Percentiles rank a stretch among this genome's conserved stretches.
Conservation (phyloP, 1,140 invertebrate species). For the Leguminivora glycinivorella region DNA sequence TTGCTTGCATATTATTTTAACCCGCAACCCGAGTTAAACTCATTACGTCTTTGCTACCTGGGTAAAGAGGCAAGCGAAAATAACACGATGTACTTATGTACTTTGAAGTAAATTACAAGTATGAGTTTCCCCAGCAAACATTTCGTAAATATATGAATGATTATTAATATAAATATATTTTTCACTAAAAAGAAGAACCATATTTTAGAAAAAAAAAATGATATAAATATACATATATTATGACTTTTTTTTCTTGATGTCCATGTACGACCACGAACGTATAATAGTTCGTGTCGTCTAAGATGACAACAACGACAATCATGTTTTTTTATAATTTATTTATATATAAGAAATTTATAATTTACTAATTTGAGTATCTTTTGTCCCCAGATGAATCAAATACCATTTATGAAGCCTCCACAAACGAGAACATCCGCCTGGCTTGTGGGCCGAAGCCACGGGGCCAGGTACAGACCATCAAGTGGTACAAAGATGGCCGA, state of each 20-base stretch:
- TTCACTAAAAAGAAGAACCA: too few relatives aligned
- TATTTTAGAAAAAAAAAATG: too few relatives aligned
- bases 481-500: conserved; percentile 62
- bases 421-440: conserved; percentile 59
- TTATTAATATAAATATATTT: too few relatives aligned
- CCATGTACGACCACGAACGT: too few relatives aligned
- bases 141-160: too few relatives aligned
- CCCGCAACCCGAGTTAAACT: conserved; percentile 17
- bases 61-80: conserved; percentile 20
- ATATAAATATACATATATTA: too few relatives aligned
- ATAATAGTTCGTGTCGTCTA: too few relatives aligned
- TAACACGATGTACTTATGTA: conserved; percentile 40
- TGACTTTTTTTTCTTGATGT: too few relatives aligned
- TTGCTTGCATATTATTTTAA: conserved; percentile 41
- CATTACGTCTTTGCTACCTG: conserved; percentile 23
- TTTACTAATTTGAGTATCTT: not conserved
- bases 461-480: conserved; percentile 43
- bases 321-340: too few relatives aligned
- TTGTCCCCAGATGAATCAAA: conserved; percentile 54
- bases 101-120: conserved; percentile 32
- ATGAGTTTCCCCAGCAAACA: too few relatives aligned
- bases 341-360: too few relatives aligned
- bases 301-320: too few relatives aligned
- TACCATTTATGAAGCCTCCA: conserved; percentile 48
- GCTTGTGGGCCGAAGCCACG: conserved; percentile 53